Evolutionary conservation across 2,113 vertebrate genomes (phyloP).

Genomic region (Lepidothrix coronata): DNA sequence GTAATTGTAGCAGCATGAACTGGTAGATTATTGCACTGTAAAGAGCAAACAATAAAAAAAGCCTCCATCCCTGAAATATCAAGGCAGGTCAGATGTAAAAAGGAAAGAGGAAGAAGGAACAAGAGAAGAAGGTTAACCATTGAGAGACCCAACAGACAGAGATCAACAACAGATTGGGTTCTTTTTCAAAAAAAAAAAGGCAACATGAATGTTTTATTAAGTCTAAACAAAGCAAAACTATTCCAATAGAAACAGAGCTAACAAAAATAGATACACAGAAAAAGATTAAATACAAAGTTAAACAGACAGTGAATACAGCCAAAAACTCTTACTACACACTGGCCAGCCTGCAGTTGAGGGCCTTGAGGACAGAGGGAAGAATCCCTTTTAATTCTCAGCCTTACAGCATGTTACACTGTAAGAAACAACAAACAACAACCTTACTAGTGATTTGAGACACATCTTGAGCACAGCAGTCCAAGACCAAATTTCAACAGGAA

Average conservation of each 20-base stretch:
- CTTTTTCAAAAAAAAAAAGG: background rate
- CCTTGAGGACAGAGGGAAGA: background rate
- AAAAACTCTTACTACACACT: background rate
- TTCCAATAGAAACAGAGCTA: background rate
- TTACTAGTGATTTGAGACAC: background rate
- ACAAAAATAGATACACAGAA: background rate
- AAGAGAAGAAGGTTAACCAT: background rate
- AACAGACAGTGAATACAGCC: background rate
- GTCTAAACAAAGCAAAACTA: background rate
- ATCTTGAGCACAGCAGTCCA: background rate
- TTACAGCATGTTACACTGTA: background rate
- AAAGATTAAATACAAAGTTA: background rate
- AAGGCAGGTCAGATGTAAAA: background rate
- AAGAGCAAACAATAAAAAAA: background rate
- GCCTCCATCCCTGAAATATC: background rate
- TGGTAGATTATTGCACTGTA: background rate
- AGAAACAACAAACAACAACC: background rate
- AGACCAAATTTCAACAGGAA: background rate
- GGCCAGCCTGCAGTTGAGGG: background rate
- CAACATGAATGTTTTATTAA: background rate
- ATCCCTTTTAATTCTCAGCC: background rate
- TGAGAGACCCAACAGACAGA: fast-evolving
- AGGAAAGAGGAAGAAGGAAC: background rate
- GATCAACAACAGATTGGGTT: fast-evolving
- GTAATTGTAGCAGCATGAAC: background rate